Evolutionary conservation across 1,140 invertebrate species (phyloP).

Genomic region (Brachionus manjavacas): DNA sequence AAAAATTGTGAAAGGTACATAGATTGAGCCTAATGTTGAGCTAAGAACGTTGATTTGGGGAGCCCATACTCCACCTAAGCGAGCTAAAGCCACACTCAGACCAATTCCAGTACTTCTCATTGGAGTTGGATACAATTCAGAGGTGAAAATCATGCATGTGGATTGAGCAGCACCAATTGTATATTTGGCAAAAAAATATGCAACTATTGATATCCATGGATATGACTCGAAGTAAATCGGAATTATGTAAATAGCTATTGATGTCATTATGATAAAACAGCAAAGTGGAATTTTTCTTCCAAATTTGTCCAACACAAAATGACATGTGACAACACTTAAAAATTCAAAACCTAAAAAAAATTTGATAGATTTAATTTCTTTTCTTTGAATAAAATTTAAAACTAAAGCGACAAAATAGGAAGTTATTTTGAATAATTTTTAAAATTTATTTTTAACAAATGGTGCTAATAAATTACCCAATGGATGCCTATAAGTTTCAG

Average conservation of each 20-base stretch:
- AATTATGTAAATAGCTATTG: slow-evolving; percentile 8
- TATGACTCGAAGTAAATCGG: background rate
- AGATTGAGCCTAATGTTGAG: background rate
- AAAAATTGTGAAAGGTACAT: background rate
- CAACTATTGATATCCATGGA: background rate
- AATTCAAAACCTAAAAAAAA: slow-evolving; percentile 1
- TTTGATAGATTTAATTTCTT: background rate
- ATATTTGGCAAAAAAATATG: slow-evolving; percentile 1
- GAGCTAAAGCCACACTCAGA: background rate
- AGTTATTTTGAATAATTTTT: too few species aligned
- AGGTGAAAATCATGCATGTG: background rate
- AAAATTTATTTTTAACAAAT: background rate
- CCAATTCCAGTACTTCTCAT: slow-evolving; percentile 18
- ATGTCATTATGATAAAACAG: background rate
- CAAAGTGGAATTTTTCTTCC: background rate
- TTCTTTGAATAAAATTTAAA: background rate
- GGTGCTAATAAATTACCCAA: background rate
- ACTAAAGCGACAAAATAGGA: too few species aligned
- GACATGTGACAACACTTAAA: background rate
- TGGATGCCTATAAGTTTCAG: background rate
- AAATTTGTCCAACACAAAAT: background rate
- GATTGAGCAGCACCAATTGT: background rate
- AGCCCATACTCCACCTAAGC: background rate
- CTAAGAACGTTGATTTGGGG: background rate
- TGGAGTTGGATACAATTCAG: slow-evolving; percentile 13